phyloP scores from a whole-genome alignment of 2,113 vertebrate genomes.

The Aleadryas rufinucha region DNA sequence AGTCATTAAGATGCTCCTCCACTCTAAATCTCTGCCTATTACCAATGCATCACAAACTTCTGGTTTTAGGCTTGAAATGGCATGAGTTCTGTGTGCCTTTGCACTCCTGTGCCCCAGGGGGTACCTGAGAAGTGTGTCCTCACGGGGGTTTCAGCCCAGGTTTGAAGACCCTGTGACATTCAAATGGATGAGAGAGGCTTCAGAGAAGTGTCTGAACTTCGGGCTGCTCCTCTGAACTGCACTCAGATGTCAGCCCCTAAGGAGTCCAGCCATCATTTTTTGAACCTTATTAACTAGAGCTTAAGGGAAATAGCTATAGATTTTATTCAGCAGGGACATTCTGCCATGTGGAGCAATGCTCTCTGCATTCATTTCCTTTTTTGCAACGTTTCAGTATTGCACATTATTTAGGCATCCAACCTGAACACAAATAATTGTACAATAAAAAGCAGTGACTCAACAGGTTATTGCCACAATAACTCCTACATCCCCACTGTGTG shows the following conservation, averaged over 20 bases:
- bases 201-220: neutral
- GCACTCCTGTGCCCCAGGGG: neutral
- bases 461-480: conserved; percentile 48
- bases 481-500: neutral
- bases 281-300: neutral
- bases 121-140: neutral
- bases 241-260: neutral
- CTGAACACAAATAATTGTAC: conserved; percentile 32
- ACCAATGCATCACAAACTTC: neutral
- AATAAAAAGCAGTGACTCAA: conserved; percentile 36
- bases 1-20: neutral
- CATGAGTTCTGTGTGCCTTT: neutral
- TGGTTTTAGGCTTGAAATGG: neutral
- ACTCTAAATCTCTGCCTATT: neutral
- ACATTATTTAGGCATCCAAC: conserved; percentile 25
- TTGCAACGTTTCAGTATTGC: neutral
- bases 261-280: conserved; percentile 24
- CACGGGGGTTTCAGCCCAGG: neutral
- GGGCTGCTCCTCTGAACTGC: neutral
- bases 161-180: neutral
- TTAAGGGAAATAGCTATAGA: conserved; percentile 29
- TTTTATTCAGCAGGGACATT: conserved; percentile 26
- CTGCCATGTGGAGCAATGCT: neutral
- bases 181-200: neutral
- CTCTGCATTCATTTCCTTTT: neutral